Conservation (phyloP, 2,888 invertebrate genomes). For the Sinhomidia bicolor region DNA sequence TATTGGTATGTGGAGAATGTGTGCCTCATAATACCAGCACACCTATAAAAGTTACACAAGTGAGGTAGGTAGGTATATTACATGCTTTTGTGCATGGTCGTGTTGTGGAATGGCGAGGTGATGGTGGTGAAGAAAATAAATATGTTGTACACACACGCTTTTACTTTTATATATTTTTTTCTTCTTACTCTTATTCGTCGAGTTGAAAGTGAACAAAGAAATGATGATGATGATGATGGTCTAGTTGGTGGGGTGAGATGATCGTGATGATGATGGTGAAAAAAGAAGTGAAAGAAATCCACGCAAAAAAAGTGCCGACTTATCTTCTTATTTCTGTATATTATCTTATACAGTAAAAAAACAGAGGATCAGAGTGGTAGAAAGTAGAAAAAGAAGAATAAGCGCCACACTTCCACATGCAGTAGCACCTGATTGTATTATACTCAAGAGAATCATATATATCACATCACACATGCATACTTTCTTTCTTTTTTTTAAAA, state of each 20-base stretch:
- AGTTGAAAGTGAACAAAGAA: constrained; percentile 30
- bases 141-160: constrained; percentile 29
- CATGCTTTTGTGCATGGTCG: no score
- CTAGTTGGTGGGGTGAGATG: no score
- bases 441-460: constrained; percentile 63
- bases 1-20: neutral
- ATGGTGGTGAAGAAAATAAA: constrained; percentile 6
- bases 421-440: constrained; percentile 70
- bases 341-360: neutral
- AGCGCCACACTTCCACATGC: no score
- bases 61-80: no score
- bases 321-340: neutral
- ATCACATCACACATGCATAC: neutral
- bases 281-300: neutral
- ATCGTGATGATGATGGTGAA: neutral
- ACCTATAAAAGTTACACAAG: neutral
- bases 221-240: neutral
- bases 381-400: no score
- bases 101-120: no score
- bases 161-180: no score
- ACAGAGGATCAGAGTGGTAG: constrained; percentile 28
- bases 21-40: no score
- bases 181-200: no score
- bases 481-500: no score
- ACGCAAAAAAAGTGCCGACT: neutral